These are phyloP conservation scores for Sylvicola fuscatus DNA, from an alignment of 2,888 invertebrate species.

Conservation along the genomic window DNA sequence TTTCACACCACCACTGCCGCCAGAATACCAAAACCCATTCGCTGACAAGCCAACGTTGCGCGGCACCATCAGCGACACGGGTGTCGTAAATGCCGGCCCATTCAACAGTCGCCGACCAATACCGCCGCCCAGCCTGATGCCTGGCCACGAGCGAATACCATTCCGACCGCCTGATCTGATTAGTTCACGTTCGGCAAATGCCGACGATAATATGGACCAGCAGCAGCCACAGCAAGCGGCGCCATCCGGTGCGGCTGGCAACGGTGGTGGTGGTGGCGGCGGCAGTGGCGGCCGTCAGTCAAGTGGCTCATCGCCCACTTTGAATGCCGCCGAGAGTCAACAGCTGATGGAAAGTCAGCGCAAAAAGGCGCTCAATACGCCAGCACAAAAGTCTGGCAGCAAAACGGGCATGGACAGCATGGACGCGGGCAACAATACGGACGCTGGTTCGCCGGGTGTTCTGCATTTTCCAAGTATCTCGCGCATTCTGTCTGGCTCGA, in stretches of 20 bases:
- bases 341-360: conserved; percentile 6
- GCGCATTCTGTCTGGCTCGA: conserved; percentile 66
- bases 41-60: conserved; percentile 75
- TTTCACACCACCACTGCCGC: conserved; percentile 66
- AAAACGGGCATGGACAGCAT: conserved; percentile 7
- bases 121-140: conserved; percentile 64
- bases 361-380: conserved; percentile 55
- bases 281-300: conserved; percentile 6
- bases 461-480: conserved; percentile 66
- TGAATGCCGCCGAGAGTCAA: neutral
- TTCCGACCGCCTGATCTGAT: conserved; percentile 38
- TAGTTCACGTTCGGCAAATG: conserved; percentile 4
- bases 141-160: conserved; percentile 66
- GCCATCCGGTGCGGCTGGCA: conserved; percentile 6
- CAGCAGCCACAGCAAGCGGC: conserved; percentile 4
- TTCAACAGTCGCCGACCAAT: conserved; percentile 43
- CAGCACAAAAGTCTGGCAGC: conserved; percentile 37
- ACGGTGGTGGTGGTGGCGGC: conserved; percentile 5
- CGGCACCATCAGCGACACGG: conserved; percentile 37
- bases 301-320: neutral
- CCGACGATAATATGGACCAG: neutral
- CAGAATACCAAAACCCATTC: conserved; percentile 66
- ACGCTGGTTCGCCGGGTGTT: conserved; percentile 21
- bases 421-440: conserved; percentile 22
- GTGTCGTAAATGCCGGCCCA: conserved; percentile 31